Evolutionary conservation across 2,797 vertebrate species (phyloP).

Genomic region (Chaetodon trifasciatus): DNA sequence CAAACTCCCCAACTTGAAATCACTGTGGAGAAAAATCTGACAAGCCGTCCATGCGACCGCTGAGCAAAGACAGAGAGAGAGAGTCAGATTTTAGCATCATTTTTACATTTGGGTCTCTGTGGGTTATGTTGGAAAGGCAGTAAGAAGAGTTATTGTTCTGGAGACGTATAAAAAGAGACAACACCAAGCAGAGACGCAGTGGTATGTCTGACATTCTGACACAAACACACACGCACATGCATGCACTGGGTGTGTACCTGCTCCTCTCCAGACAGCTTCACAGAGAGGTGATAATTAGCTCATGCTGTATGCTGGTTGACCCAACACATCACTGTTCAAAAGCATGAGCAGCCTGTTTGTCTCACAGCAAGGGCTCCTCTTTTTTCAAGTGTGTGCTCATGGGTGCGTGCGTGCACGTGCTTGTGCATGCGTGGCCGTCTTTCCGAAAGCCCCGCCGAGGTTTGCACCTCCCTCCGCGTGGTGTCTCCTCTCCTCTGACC

Average conservation of each 20-base stretch:
- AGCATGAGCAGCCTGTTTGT: constrained; percentile 72
- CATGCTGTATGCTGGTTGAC: constrained; percentile 66
- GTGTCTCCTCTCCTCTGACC: constrained; percentile 70
- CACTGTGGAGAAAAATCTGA: constrained; percentile 52
- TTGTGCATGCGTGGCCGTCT: constrained; percentile 32
- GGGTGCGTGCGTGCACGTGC: constrained; percentile 42
- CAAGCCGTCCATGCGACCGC: constrained; percentile 38
- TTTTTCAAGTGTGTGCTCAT: constrained; percentile 30
- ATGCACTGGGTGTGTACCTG: constrained; percentile 60
- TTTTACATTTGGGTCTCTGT: constrained; percentile 61
- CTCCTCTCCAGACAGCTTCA: constrained; percentile 69
- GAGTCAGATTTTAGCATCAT: constrained; percentile 52
- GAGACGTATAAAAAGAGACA: constrained; percentile 40
- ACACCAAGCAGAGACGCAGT: constrained; percentile 47
- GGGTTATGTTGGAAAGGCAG: constrained; percentile 62
- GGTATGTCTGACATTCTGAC: constrained; percentile 62
- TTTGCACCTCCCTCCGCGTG: constrained; percentile 65
- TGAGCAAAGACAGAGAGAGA: constrained; percentile 43
- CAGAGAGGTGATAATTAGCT: constrained; percentile 81
- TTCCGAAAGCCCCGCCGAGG: constrained; percentile 47
- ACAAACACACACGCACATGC: constrained; percentile 33
- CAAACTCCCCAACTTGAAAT: constrained; percentile 67
- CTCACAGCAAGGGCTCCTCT: constrained; percentile 58
- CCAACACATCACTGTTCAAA: constrained; percentile 63
- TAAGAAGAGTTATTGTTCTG: constrained; percentile 44